These are phyloP conservation scores for Polyommatus iphigenia DNA, from an alignment of 2,888 invertebrate species.

Conservation along the genomic window DNA sequence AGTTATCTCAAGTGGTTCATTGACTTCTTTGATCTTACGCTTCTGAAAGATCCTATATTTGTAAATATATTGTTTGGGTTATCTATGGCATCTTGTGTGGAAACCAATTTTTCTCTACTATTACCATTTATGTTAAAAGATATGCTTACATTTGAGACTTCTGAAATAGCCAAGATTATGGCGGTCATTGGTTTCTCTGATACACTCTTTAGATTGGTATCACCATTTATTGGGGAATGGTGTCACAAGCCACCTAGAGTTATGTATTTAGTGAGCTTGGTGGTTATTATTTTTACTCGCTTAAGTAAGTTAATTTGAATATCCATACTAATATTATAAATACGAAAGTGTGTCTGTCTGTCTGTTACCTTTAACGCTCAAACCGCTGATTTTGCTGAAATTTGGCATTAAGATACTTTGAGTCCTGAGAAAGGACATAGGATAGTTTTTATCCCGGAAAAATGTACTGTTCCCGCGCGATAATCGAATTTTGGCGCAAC, in stretches of 20 bases:
- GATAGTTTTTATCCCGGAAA: too few species aligned
- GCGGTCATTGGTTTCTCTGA: conserved; percentile 81
- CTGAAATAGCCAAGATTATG: conserved; percentile 82
- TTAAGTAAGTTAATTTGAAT: conserved; percentile 75
- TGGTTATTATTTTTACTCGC: conserved; percentile 81
- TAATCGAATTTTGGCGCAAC: too few species aligned
- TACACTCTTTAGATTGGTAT: conserved; percentile 81
- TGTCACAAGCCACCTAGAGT: conserved; percentile 80
- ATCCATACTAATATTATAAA: neutral
- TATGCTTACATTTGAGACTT: conserved; percentile 78
- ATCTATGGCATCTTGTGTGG: conserved; percentile 84
- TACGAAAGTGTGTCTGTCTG: too few species aligned
- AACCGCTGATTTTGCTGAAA: too few species aligned
- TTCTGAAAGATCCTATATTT: conserved; percentile 84
- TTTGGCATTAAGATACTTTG: too few species aligned
- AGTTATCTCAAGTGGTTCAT: conserved; percentile 59
- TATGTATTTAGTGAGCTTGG: conserved; percentile 83
- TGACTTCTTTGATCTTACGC: conserved; percentile 82
- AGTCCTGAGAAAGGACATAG: too few species aligned
- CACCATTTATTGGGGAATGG: conserved; percentile 84
- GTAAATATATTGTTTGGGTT: conserved; percentile 84
- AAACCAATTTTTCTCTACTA: conserved; percentile 84
- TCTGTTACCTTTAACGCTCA: too few species aligned
- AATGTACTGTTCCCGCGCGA: too few species aligned
- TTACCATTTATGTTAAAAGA: conserved; percentile 85